Evolutionary conservation across 2,113 vertebrate species (phyloP), one percentile per base, ranked within the genome.

Genomic region (Pollimyrus isidori): DNA sequence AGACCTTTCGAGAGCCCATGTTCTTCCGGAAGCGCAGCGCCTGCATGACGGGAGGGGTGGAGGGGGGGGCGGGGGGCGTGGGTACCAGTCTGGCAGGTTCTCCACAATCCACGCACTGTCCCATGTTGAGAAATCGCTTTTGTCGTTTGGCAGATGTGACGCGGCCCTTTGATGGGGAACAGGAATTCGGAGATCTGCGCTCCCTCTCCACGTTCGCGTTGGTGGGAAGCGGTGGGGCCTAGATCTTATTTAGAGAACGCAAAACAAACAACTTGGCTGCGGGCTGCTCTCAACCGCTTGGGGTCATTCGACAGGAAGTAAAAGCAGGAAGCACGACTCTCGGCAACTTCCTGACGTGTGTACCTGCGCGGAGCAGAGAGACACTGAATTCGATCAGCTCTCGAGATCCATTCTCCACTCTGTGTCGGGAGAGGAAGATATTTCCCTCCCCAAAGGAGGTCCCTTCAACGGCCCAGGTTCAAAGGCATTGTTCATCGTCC

Each of bases 191-290:
- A 82, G 49, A 82, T 89, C 42, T 73, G 80, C 88, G 2, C 26
- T 30, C 86, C 26, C 56, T 65, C 49, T 49, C 73, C 48, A 42
- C 50, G 10, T 35, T 52, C 1, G 73, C 86, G 15, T 52, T 45
- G 53, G 52, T 88, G 76, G 86, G 87, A 90, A 58, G 87, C 89
- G n/a, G 86, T 52, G 73, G 30, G 52, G 26, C 39, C 42, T 7
- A 42, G 87, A 88, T 80, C 76, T 62, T 88, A 88, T 88, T 90
- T 83, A 65, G 89, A 84, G 76, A 80, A 90, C 76, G 39, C 69
- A 56, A 90, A 88, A 88, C 83, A 84, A 90, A 88, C 89, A 84
- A 69, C 87, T 62, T 82, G 50, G 86, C 86, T 30, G 73, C 17
- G 19, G 39, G 5, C 86, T 86, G 80, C 45, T 35, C 84, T 50